A percentile compares a stretch with the other conserved stretches of the same genome.
phyloP scores from a whole-genome alignment of 1,140 invertebrate genomes.

The Cotesia typhae region DNA sequence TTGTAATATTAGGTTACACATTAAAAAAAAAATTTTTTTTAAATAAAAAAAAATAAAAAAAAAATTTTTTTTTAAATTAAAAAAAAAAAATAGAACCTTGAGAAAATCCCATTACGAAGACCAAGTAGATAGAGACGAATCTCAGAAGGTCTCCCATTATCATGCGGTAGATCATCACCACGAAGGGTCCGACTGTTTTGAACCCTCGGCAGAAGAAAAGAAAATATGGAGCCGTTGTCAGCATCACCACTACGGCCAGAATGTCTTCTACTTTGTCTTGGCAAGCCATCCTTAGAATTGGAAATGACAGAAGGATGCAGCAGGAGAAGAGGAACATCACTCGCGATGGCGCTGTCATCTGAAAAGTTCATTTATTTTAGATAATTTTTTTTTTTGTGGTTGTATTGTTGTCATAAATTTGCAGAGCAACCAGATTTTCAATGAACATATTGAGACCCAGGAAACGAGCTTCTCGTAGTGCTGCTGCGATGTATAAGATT shows the following conservation, averaged over 20 bases:
- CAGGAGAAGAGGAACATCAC: slow-evolving; percentile 95
- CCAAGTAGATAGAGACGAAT: slow-evolving; percentile 95
- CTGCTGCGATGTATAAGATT: slow-evolving; percentile 81
- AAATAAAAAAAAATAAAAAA: slow-evolving; percentile 45
- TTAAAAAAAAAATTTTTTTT: no score
- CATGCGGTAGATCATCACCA: slow-evolving; percentile 99
- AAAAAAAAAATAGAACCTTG: slow-evolving; percentile 73
- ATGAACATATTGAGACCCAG: slow-evolving; percentile 89
- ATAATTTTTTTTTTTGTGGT: slow-evolving; percentile 1
- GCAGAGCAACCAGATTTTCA: slow-evolving; percentile 78
- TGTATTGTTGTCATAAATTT: no score
- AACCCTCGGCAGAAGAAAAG: slow-evolving; percentile 99
- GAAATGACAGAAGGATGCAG: slow-evolving; percentile 83
- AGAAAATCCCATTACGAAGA: slow-evolving; percentile 97
- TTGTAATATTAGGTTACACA: no score
- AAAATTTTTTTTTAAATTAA: no score
- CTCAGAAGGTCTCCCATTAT: slow-evolving; percentile 93
- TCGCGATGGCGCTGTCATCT: slow-evolving; percentile 89
- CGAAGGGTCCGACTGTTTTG: slow-evolving; percentile 97
- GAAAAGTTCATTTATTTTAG: slow-evolving; percentile 41
- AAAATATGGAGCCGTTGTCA: slow-evolving; percentile 96
- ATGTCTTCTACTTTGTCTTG: slow-evolving; percentile 87
- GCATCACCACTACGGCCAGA: slow-evolving; percentile 91
- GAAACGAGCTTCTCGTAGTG: slow-evolving; percentile 82
- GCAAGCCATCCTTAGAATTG: slow-evolving; percentile 85